Base-by-base conservation (phyloP, 2,113 vertebrate genomes). In the Hemiprocne comata region DNA sequence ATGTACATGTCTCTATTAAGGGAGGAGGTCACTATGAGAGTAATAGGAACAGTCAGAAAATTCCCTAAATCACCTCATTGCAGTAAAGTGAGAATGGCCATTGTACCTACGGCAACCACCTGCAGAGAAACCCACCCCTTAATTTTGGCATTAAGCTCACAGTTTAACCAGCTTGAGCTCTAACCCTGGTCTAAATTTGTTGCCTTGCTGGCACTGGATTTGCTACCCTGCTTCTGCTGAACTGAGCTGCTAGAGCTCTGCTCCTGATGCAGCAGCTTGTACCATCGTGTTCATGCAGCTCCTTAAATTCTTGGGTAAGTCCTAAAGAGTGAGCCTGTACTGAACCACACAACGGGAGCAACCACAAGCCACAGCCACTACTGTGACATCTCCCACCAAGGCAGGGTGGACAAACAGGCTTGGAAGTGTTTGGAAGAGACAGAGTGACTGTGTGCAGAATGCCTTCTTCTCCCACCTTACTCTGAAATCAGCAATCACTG, bases 271-370 rank as follows among this genome's bases (percentile, higher is more conserved):
- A 51, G 65, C 51, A 86, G 42, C 60, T 76, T 8, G 29, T 31
- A 40, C 16, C 46, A 57, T 19, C 58, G 33, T 1, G 0, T 18
- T 46, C 58, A 46, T 0, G 0, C 2, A 20, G 58, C 16, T 70
- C 72, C 60, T 61, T 8, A 54, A 50, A 24, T 4, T 53, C 79
- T 64, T 19, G 36, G 11, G 2, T 58, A 58, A 29, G 15, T 28
- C 46, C 60, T 1, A 0, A 81, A 81, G 51, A 75, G 24, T 1
- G 2, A 69, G 23, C 20, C 40, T 74, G 70, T 55, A 57, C 11
- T 71, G 65, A 89, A 44, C 12, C 9, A 12, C 31, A 19, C 14
- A 11, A 2, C 0, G 7, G 51, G 36, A 74, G 24, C 61, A 71
- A 25, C 3, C 66, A 77, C 60, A 66, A 61, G 53, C 26, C 70